A percentile compares a stretch with the other conserved stretches of the same genome.
phyloP scores from a whole-genome alignment of 2,888 invertebrate species.

The Ophioninae sp. region DNA sequence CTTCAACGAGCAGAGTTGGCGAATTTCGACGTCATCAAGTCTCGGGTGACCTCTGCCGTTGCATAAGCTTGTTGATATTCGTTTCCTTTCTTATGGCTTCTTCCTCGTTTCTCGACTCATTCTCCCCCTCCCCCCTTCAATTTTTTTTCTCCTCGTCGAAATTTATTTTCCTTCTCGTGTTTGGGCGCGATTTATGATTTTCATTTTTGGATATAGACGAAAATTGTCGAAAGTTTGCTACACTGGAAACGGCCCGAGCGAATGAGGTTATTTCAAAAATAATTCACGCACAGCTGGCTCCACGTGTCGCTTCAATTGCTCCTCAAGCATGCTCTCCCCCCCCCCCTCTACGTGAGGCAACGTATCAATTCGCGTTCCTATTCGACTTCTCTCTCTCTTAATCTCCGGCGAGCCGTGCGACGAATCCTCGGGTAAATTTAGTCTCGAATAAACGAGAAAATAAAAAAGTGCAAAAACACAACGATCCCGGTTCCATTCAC shows the following conservation, averaged over 20 bases:
- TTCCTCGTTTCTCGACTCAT: not conserved
- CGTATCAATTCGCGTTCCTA: conserved; percentile 37
- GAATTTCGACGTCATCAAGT: conserved; percentile 16
- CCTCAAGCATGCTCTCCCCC: not conserved
- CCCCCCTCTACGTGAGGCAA: conserved; percentile 3
- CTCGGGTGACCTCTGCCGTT: conserved; percentile 25
- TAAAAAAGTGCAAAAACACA: not conserved
- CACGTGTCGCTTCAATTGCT: conserved; percentile 47
- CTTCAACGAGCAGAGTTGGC: conserved; percentile 21
- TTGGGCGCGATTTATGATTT: conserved; percentile 28
- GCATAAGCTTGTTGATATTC: conserved; percentile 40
- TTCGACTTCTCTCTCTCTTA: not conserved
- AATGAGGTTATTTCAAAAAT: conserved; percentile 45
- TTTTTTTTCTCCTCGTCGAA: conserved; percentile 13
- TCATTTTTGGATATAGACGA: conserved; percentile 21
- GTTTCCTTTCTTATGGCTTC: not conserved
- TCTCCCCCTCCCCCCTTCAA: not conserved
- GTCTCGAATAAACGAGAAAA: not conserved
- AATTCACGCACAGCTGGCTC: conserved; percentile 50
- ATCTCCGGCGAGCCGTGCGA: not conserved
- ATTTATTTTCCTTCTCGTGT: conserved; percentile 30
- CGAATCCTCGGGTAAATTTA: not conserved
- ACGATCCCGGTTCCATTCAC: not conserved
- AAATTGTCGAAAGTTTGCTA: conserved; percentile 17
- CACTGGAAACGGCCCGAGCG: conserved; percentile 15